These are phyloP conservation scores for Rotaria magnacalcarata DNA, from an alignment of 2,888 invertebrate species.

Conservation along the genomic window DNA sequence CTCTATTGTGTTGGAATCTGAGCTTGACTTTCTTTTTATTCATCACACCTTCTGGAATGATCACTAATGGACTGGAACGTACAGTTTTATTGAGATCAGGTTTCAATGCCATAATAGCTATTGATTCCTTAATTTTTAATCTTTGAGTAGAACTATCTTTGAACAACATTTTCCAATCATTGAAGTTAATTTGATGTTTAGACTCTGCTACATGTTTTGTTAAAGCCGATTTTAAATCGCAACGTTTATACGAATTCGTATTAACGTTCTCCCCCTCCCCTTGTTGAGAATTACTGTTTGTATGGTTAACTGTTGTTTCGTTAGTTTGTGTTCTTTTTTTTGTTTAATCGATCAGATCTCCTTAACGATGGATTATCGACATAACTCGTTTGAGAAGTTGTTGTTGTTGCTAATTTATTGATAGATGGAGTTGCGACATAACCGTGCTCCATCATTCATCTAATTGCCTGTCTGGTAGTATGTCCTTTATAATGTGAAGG, in stretches of 20 bases:
- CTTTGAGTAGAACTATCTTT: neutral
- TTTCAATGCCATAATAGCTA: neutral
- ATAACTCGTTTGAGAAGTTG: too few relatives aligned
- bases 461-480: too few relatives aligned
- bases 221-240: neutral
- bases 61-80: neutral
- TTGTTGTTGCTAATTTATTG: too few relatives aligned
- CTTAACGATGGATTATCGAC: too few relatives aligned
- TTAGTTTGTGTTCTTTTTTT: too few relatives aligned
- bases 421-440: too few relatives aligned
- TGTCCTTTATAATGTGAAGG: neutral
- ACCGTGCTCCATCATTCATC: too few relatives aligned
- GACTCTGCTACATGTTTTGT: neutral
- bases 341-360: too few relatives aligned
- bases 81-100: neutral
- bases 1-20: too few relatives aligned
- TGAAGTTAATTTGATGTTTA: neutral
- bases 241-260: neutral
- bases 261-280: neutral
- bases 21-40: too few relatives aligned
- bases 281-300: too few relatives aligned
- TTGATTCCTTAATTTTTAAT: neutral
- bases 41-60: neutral
- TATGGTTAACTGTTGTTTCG: too few relatives aligned
- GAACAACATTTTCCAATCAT: neutral